Evolutionary conservation across 2,113 vertebrate species (phyloP).

Genomic region (Platysteira castanea): DNA sequence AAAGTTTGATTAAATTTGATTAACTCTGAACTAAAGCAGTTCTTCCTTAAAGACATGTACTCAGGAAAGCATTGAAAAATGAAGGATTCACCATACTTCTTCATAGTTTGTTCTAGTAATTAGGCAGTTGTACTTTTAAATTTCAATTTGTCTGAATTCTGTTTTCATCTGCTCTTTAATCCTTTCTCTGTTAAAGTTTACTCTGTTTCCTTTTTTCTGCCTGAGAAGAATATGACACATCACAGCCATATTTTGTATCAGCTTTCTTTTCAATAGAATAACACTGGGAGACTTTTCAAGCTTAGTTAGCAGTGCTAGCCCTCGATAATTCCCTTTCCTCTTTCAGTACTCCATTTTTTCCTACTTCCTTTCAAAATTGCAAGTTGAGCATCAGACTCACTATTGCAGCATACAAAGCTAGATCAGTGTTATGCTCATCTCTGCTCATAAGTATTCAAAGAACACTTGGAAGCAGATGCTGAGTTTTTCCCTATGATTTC

Average conservation of each 20-base stretch:
- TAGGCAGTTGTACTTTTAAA: neutral
- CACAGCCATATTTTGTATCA: neutral
- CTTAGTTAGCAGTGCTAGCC: neutral
- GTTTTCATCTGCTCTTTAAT: neutral
- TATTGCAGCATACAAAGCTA: neutral
- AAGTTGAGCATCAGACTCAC: neutral
- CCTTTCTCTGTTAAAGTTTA: neutral
- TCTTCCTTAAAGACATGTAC: neutral
- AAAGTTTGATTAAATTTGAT: neutral
- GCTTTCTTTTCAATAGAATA: neutral
- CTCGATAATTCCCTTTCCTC: neutral
- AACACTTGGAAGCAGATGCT: neutral
- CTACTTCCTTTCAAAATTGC: neutral
- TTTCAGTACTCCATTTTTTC: neutral
- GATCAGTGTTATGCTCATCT: neutral
- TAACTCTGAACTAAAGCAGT: neutral
- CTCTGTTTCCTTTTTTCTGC: neutral
- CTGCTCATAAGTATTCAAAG: neutral
- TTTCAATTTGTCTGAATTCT: neutral
- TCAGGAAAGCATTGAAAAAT: neutral
- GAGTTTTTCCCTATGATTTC: neutral
- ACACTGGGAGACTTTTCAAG: neutral
- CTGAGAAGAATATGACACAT: neutral
- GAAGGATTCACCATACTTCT: neutral
- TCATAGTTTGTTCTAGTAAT: neutral